These are phyloP conservation scores for Torymus aiolomorphi DNA, from an alignment of 2,888 invertebrate species.

Conservation along the genomic window DNA sequence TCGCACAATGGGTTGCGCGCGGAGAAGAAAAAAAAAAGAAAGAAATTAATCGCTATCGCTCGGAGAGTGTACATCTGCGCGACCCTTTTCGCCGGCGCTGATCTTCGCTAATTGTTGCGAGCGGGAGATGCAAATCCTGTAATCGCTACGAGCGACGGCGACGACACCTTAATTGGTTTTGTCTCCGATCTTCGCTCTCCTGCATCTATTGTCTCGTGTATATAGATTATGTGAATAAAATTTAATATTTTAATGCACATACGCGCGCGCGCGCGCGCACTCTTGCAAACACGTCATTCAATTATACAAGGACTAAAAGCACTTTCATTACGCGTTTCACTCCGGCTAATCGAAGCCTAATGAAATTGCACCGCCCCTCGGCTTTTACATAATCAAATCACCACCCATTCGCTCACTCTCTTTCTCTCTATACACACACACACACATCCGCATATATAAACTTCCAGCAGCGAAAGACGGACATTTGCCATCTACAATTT, in stretches of 20 bases:
- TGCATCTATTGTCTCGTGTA: too few relatives aligned
- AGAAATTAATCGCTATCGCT: conserved; percentile 74
- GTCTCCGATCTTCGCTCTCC: neutral
- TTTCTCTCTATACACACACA: too few relatives aligned
- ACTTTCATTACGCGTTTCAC: too few relatives aligned
- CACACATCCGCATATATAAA: neutral
- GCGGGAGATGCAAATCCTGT: conserved; percentile 23
- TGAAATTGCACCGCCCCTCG: too few relatives aligned
- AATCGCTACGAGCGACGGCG: conserved; percentile 26
- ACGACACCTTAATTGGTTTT: conserved; percentile 33
- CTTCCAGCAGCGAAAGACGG: conserved; percentile 10
- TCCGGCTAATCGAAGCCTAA: too few relatives aligned
- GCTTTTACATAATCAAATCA: neutral
- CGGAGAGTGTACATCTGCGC: conserved; percentile 74
- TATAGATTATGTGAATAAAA: too few relatives aligned
- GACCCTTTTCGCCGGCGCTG: conserved; percentile 59
- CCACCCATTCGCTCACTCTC: neutral
- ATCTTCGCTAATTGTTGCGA: conserved; percentile 44
- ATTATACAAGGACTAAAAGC: too few relatives aligned
- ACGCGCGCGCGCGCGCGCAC: too few relatives aligned
- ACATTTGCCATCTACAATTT: conserved; percentile 63
- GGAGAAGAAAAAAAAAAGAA: conserved; percentile 68
- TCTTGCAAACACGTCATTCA: too few relatives aligned
- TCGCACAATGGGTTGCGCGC: conserved; percentile 62
- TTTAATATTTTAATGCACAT: too few relatives aligned